Percentiles rank a stretch among this genome's conserved stretches.
Conservation (phyloP, 2,797 vertebrate genomes). For the Ispidina picta region DNA sequence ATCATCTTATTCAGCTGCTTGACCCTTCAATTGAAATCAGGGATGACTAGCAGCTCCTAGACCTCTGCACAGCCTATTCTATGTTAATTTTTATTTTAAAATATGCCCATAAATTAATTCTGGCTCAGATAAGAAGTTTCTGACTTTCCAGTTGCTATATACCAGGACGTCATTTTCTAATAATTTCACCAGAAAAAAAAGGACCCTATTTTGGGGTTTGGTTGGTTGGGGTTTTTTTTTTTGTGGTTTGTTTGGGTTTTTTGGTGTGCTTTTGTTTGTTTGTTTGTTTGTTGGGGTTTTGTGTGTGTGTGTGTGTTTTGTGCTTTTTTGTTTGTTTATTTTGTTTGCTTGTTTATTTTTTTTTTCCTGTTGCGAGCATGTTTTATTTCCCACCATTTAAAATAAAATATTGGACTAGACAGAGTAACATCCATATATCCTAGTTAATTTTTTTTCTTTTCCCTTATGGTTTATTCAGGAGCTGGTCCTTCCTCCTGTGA, state of each 20-base stretch:
- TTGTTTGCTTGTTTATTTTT: too few species aligned
- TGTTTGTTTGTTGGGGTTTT: too few species aligned
- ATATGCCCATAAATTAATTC: neutral
- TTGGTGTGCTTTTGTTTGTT: too few species aligned
- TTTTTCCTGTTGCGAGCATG: neutral
- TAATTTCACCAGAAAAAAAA: neutral
- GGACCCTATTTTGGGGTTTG: fast-evolving
- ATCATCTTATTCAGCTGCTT: neutral
- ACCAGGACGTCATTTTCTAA: neutral
- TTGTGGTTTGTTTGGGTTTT: too few species aligned
- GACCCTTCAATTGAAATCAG: neutral
- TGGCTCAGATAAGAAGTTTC: neutral
- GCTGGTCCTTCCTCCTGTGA: neutral
- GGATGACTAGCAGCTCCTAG: neutral
- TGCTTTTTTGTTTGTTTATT: too few species aligned
- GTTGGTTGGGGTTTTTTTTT: too few species aligned
- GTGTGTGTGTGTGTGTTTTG: too few species aligned
- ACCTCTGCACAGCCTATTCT: neutral
- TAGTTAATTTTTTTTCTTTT: neutral
- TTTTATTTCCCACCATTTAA: neutral
- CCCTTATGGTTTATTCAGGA: slow-evolving; percentile 11
- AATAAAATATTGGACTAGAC: slow-evolving; percentile 3
- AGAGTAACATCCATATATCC: neutral
- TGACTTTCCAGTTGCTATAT: neutral
- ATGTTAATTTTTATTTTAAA: neutral